These are phyloP conservation scores for Setophaga kirtlandii DNA, from an alignment of 2,113 vertebrate species.

Conservation along the genomic window DNA sequence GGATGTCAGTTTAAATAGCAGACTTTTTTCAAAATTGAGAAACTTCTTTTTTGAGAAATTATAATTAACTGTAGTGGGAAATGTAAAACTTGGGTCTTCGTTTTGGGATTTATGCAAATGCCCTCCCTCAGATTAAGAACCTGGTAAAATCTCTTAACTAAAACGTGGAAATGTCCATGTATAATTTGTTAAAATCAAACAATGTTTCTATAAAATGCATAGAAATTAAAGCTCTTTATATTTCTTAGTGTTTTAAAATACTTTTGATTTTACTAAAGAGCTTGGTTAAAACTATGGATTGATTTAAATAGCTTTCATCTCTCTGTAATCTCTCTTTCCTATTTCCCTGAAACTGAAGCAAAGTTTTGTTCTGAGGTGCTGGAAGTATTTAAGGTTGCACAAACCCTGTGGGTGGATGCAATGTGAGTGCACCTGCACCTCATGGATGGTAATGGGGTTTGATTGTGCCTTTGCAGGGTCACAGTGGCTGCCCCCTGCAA, in stretches of 20 bases:
- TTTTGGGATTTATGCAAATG: background rate
- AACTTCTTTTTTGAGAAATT: background rate
- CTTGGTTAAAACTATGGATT: background rate
- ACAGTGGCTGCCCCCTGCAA: background rate
- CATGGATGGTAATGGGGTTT: fast-evolving
- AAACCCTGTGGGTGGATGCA: background rate
- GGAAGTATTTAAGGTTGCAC: background rate
- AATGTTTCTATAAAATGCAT: background rate
- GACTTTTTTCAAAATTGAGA: background rate
- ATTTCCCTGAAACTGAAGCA: background rate
- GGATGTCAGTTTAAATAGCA: background rate
- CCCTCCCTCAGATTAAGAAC: background rate
- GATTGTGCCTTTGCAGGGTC: background rate
- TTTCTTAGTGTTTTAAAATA: background rate
- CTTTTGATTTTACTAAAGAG: background rate
- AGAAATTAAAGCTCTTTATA: background rate
- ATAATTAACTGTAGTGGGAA: background rate
- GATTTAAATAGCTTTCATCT: background rate
- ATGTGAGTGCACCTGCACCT: background rate
- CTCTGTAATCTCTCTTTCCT: background rate
- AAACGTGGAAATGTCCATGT: background rate
- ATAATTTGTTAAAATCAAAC: background rate
- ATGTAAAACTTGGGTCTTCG: background rate
- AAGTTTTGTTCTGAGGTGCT: background rate
- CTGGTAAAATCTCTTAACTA: background rate